Evolutionary conservation across 1,140 invertebrate genomes (phyloP), one percentile per base, ranked within the genome.

Genomic region (Vanessa atalanta): DNA sequence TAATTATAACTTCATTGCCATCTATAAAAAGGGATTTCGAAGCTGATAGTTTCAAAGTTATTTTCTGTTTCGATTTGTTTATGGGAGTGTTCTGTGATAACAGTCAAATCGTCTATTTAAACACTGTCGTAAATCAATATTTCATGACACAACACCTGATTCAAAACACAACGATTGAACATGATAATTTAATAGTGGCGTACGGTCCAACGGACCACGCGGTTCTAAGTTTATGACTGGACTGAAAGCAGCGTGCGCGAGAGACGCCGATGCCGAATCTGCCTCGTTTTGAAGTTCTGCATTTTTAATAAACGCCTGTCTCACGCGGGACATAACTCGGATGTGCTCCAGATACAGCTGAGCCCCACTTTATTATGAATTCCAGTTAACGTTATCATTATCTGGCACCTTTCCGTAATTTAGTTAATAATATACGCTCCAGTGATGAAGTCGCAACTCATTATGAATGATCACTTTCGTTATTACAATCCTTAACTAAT

Each of bases 321-420:
- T 92, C 90, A 85, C 85, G 90, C 87, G 90, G 89, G 87, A 91
- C 88, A 92, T 92, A 91, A 92, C 87, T 90, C 88, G 84, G 84
- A 86, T 85, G 84, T 83, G 86, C 82, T 88, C 84, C 75, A 85
- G 81, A 85, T 88, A 88, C 89, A 91, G 84, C 88, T 91, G 90
- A 75, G 86, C 81, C 85, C 84, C 79, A 83, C 84, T 88, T 78
- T 88, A 90, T 92, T 91, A 91, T 85, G 80, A 88, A 88, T 88
- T 91, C 89, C 85, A 93, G 85, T 93, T 93, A 93, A 89, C 88
- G 85, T 85, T 88, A 88, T 91, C 88, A 90, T 91, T 91, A 89
- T 87, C 83, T 84, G 88, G 83, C 85, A 88, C 85, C 82, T 91
- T 83, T 81, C 82, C 86, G 84, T 82, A 87, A 85, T 87, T 79